phyloP scores from a whole-genome alignment of 2,113 vertebrate genomes.

The Aphelocoma coerulescens region DNA sequence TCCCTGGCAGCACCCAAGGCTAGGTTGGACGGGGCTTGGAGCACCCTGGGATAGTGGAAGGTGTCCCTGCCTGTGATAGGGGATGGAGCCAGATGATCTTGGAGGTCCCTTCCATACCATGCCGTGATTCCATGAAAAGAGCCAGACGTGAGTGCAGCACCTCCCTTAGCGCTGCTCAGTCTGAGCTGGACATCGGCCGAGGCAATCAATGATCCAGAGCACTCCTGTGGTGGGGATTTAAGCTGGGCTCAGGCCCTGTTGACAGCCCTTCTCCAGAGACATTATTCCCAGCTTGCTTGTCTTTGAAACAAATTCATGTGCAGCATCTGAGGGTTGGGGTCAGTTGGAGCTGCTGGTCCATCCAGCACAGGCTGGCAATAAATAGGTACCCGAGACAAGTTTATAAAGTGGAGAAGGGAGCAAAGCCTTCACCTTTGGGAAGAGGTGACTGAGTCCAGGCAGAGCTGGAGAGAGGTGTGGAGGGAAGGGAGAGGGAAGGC shows the following conservation, averaged over 20 bases:
- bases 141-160: background rate
- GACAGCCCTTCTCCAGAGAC: background rate
- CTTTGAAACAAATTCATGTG: background rate
- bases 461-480: background rate
- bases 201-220: background rate
- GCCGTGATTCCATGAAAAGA: background rate
- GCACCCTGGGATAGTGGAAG: fast-evolving
- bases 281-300: background rate
- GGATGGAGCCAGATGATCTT: background rate
- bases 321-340: background rate
- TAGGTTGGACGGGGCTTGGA: fast-evolving
- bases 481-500: background rate
- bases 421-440: fast-evolving
- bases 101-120: background rate
- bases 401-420: background rate
- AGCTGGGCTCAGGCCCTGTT: fast-evolving
- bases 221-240: background rate
- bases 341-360: background rate
- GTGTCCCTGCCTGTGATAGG: background rate
- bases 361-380: background rate
- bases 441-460: fast-evolving
- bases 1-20: background rate
- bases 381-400: background rate
- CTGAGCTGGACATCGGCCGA: fast-evolving
- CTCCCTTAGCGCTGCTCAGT: fast-evolving